These are phyloP conservation scores for Tiaroga cobitis DNA, from an alignment of 2,797 vertebrate species.

Conservation along the genomic window DNA sequence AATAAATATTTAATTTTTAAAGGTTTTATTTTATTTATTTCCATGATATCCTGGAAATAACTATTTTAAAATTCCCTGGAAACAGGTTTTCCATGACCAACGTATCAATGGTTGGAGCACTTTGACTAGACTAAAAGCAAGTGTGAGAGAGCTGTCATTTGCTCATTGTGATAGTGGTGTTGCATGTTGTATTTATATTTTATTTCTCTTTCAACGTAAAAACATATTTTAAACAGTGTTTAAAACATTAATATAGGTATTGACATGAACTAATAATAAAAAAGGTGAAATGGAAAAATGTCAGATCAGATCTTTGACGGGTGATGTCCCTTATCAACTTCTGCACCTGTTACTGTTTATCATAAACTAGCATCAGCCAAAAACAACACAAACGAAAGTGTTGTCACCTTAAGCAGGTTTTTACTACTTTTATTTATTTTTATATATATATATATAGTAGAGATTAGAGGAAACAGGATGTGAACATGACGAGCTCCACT, in stretches of 20 bases:
- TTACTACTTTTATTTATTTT: background rate
- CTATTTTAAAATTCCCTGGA: background rate
- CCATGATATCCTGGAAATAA: background rate
- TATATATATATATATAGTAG: background rate
- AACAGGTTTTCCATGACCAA: background rate
- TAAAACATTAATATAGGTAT: background rate
- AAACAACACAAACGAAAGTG: background rate
- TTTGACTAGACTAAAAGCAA: background rate
- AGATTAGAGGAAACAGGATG: background rate
- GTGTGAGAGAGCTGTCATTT: background rate
- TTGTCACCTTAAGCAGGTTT: background rate
- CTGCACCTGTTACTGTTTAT: background rate
- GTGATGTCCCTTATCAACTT: background rate
- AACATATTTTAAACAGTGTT: conserved; percentile 15
- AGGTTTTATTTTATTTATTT: background rate
- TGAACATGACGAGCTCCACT: background rate
- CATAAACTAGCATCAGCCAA: background rate
- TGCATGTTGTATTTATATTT: background rate
- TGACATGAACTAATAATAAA: background rate
- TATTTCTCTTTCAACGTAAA: background rate
- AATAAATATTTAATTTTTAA: background rate
- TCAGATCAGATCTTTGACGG: background rate
- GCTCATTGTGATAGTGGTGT: background rate
- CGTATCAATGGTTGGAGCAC: background rate
- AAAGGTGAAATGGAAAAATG: background rate